These are phyloP conservation scores for Callitettix versicolor DNA, from an alignment of 1,140 invertebrate genomes.

Conservation along the genomic window DNA sequence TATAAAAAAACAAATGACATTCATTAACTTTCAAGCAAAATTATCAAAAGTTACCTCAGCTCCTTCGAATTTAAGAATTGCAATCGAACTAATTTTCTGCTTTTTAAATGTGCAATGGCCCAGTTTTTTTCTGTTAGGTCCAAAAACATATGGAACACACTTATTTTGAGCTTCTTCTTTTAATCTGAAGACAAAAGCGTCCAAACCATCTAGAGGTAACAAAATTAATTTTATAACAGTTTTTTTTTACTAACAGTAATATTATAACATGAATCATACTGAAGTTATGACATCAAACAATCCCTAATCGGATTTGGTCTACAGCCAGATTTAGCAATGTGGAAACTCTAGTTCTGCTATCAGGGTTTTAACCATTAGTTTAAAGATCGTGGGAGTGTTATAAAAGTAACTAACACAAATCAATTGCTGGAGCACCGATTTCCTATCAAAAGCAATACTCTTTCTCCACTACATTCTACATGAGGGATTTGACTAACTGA, in stretches of 20 bases:
- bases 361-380: neutral
- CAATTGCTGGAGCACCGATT: too few relatives aligned
- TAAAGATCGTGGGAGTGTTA: neutral
- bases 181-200: neutral
- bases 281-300: neutral
- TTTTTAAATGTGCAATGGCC: neutral
- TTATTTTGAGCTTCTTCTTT: conserved; percentile 1
- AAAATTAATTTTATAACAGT: too few relatives aligned
- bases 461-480: too few relatives aligned
- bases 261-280: neutral
- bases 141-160: neutral
- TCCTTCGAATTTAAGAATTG: conserved; percentile 9
- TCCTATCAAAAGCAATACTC: too few relatives aligned
- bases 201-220: neutral
- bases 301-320: neutral
- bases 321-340: neutral
- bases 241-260: too few relatives aligned
- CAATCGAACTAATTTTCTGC: neutral
- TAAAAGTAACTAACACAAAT: neutral
- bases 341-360: neutral
- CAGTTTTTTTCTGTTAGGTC: conserved; percentile 1
- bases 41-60: conserved; percentile 16
- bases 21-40: too few relatives aligned
- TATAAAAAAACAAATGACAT: too few relatives aligned
- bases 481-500: too few relatives aligned